Evolutionary conservation across 1,140 invertebrate species (phyloP).

Genomic region (Achatina immaculata): DNA sequence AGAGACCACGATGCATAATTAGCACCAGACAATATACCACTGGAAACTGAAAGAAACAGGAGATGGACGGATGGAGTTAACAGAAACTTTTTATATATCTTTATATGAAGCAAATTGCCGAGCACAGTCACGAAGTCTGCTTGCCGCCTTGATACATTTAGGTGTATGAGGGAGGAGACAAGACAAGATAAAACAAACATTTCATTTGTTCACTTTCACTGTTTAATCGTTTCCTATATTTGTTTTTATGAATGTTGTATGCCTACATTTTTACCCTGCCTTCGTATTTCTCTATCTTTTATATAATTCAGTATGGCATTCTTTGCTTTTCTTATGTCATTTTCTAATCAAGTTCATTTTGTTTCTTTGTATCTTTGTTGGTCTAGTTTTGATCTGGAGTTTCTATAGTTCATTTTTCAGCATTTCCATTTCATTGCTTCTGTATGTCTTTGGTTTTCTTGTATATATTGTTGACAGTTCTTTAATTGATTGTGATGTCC

Average conservation of each 20-base stretch:
- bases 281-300: background rate
- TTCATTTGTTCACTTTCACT: background rate
- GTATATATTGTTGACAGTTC: too few species aligned
- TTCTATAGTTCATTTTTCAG: too few species aligned
- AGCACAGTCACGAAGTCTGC: background rate
- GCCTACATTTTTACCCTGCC: background rate
- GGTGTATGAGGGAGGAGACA: background rate
- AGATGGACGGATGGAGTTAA: background rate
- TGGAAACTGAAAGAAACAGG: background rate
- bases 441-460: too few species aligned
- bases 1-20: background rate
- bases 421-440: too few species aligned
- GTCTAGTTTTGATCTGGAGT: background rate
- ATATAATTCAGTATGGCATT: background rate
- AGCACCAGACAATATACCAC: background rate
- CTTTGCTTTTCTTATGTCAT: background rate
- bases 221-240: background rate
- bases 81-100: background rate
- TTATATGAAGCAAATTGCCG: background rate
- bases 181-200: background rate
- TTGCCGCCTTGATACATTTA: background rate
- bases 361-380: background rate
- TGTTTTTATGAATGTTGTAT: background rate
- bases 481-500: too few species aligned
- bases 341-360: background rate